These are phyloP conservation scores for Tetranychus piercei DNA, from an alignment of 2,888 invertebrate species.

Conservation along the genomic window DNA sequence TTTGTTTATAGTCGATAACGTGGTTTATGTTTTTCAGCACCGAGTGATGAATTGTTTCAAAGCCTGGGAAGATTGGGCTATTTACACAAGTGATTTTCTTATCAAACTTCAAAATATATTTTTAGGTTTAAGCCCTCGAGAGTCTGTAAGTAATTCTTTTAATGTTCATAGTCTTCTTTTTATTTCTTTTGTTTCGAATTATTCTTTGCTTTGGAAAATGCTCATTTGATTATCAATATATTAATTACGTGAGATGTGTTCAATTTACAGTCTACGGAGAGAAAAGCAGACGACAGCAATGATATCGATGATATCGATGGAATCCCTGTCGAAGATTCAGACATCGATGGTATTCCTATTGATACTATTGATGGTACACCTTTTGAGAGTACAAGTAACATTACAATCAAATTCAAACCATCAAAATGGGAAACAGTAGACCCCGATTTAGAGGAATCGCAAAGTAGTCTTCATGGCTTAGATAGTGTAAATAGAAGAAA, in stretches of 20 bases:
- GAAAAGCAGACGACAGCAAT: slow-evolving; percentile 31
- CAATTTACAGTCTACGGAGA: not conserved
- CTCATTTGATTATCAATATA: not conserved
- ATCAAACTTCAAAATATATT: slow-evolving; percentile 72
- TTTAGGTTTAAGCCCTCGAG: slow-evolving; percentile 45
- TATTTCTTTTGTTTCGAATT: not conserved
- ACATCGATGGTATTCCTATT: slow-evolving; percentile 32
- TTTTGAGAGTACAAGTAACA: slow-evolving; percentile 20
- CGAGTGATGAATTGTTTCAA: slow-evolving; percentile 71
- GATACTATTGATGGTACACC: slow-evolving; percentile 40
- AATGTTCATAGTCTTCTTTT: not conserved
- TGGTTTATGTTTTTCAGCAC: slow-evolving; percentile 33
- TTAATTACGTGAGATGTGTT: slow-evolving; percentile 1
- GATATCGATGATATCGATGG: slow-evolving; percentile 30
- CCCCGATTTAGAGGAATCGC: slow-evolving; percentile 23
- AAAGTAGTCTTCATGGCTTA: not conserved
- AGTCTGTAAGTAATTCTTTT: not conserved
- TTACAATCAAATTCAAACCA: slow-evolving; percentile 44
- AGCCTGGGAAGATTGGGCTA: slow-evolving; percentile 94
- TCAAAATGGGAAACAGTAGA: slow-evolving; percentile 95
- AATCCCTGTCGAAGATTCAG: slow-evolving; percentile 33
- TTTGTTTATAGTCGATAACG: not conserved
- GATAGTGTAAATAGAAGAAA: slow-evolving; percentile 2
- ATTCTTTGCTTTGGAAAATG: not conserved
- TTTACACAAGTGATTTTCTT: slow-evolving; percentile 82